Base-by-base conservation (phyloP, 2,797 vertebrate species). In the Thripadectes ignobilis region DNA sequence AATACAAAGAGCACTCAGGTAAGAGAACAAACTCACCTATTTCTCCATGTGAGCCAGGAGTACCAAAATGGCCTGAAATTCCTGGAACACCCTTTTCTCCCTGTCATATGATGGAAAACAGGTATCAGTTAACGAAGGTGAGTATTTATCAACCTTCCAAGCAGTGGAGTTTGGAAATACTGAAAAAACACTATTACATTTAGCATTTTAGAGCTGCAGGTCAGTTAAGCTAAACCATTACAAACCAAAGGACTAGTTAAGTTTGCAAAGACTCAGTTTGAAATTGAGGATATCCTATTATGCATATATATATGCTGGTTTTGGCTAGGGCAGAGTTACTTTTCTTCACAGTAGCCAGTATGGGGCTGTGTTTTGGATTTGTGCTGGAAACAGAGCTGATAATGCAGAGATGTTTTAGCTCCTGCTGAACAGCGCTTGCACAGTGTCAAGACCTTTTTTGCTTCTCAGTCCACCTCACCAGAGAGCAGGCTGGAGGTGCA, bases 71-170 rank as follows among this genome's bases (percentile, higher is more conserved):
- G 43, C 99, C 99, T 38, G 98, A 98, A 34, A 97, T 97, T 91
- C 99, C 99, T 75, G 98, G 68, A 43, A 96, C 63, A 69, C 99
- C 99, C 95, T 98, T 99, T 73, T 91, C 92, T 65, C 99, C 99
- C 99, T 99, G 58, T 94, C 34, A 84, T 8, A 38, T 32, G 38
- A 89, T 90, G 82, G 30, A 84, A 93, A 97, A 93, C 22, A 75
- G 58, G 34, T 36, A 91, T 77, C 45, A 62, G 55, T 71, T 63
- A 89, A 74, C 27, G 32, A 82, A 20, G 55, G 26, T n/a, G 29
- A 91, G 14, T 32, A 77, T 77, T 84, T 69, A 80, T 55, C 24
- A 59, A 67, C n/a, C 26, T 88, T 82, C 23, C 34, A 73, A 78
- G 30, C 43, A 89, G 54, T 20, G 49, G 3, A 46, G 19, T 67